phyloP scores from a whole-genome alignment of 2,888 invertebrate species.

The Eristalis tenax region DNA sequence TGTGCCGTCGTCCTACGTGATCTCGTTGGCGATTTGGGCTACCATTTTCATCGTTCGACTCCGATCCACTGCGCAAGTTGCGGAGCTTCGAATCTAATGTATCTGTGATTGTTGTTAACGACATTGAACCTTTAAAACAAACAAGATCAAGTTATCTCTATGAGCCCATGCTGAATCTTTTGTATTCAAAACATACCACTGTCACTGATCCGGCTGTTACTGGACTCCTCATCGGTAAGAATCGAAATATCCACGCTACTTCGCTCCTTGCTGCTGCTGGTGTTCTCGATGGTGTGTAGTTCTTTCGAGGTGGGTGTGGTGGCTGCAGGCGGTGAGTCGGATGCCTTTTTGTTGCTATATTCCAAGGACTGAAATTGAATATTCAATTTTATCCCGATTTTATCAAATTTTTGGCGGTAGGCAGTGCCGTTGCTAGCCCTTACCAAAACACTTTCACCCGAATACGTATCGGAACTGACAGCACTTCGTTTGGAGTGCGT shows the following conservation, averaged over 20 bases:
- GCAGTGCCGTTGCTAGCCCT: constrained; percentile 77
- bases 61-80: constrained; percentile 86
- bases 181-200: constrained; percentile 76
- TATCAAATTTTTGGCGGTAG: constrained; percentile 78
- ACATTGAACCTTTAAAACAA: constrained; percentile 87
- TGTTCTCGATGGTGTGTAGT: constrained; percentile 74
- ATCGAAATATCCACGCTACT: constrained; percentile 79
- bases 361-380: constrained; percentile 80
- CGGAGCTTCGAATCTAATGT: constrained; percentile 92
- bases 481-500: constrained; percentile 79
- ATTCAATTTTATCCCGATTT: constrained; percentile 78
- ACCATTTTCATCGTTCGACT: constrained; percentile 83
- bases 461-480: constrained; percentile 80
- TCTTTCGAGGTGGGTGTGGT: constrained; percentile 75
- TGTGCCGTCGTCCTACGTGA: constrained; percentile 76
- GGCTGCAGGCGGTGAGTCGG: constrained; percentile 73
- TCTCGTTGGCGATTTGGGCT: constrained; percentile 79
- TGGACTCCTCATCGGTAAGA: constrained; percentile 80
- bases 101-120: constrained; percentile 91
- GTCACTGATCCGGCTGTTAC: constrained; percentile 79
- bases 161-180: not conserved
- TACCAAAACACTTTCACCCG: constrained; percentile 81
- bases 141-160: not conserved
- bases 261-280: constrained; percentile 75
- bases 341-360: constrained; percentile 76